Percentiles rank a stretch among this genome's conserved stretches.
These are phyloP conservation scores for Oreonectes daqikongensis DNA, from an alignment of 2,797 vertebrate species.

Conservation along the genomic window DNA sequence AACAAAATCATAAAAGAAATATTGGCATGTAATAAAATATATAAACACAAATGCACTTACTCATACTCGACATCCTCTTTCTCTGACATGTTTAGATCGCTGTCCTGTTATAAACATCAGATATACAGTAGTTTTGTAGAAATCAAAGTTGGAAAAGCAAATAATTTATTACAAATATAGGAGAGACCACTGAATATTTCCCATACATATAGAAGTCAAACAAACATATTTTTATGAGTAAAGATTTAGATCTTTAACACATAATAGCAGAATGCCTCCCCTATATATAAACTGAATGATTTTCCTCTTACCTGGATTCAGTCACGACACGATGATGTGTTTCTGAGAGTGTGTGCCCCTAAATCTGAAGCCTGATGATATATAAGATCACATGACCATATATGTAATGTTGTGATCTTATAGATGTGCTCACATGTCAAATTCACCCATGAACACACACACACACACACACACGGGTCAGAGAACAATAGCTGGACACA, in stretches of 20 bases:
- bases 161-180: neutral
- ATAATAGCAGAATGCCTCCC: neutral
- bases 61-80: constrained; percentile 81
- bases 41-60: constrained; percentile 78
- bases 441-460: constrained; percentile 50
- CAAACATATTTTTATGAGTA: no score
- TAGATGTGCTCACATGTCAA: constrained; percentile 63
- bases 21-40: neutral
- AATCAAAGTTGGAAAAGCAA: neutral
- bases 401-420: constrained; percentile 62
- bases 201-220: no score
- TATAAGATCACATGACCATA: constrained; percentile 80
- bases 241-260: no score
- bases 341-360: constrained; percentile 38
- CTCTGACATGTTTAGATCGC: constrained; percentile 83
- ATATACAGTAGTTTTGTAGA: neutral
- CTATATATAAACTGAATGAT: neutral
- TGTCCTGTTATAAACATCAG: constrained; percentile 56
- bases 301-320: constrained; percentile 37
- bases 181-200: neutral
- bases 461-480: constrained; percentile 62
- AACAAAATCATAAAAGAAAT: neutral
- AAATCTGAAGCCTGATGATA: constrained; percentile 65
- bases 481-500: constrained; percentile 67
- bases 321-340: neutral